Evolutionary conservation across 1,140 invertebrate genomes (phyloP).

Genomic region (Aphelenchoides avenae): DNA sequence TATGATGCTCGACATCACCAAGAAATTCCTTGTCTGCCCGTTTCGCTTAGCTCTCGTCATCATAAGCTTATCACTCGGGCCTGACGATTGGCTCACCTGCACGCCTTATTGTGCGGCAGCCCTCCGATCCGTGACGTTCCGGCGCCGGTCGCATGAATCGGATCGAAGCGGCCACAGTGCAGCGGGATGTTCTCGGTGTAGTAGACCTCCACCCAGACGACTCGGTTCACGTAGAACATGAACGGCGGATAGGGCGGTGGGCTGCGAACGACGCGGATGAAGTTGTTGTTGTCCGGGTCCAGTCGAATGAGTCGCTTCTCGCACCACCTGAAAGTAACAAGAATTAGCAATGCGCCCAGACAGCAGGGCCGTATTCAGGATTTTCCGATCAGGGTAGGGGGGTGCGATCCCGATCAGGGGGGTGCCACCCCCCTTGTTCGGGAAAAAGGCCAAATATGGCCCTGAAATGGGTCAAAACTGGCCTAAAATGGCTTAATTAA

Average conservation of each 20-base stretch:
- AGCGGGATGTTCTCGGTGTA: constrained; percentile 50
- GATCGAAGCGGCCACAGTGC: constrained; percentile 23
- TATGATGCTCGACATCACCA: no score
- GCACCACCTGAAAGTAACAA: constrained; percentile 12
- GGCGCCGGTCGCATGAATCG: constrained; percentile 12
- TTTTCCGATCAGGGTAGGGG: no score
- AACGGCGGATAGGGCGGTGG: background rate
- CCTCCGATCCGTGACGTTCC: constrained; percentile 33
- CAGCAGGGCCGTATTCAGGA: no score
- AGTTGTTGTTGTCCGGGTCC: constrained; percentile 7
- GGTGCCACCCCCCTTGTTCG: no score
- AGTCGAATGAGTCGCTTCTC: constrained; percentile 6
- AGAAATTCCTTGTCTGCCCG: no score
- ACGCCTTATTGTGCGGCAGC: constrained; percentile 27
- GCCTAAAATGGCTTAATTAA: no score
- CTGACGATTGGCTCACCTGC: no score
- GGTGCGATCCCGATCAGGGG: no score
- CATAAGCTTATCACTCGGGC: no score
- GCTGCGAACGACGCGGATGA: constrained; percentile 1
- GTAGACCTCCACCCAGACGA: constrained; percentile 52
- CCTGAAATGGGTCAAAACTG: no score
- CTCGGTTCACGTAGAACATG: constrained; percentile 39
- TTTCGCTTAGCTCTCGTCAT: no score
- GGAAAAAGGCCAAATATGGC: no score
- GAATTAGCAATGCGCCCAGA: constrained; percentile 1